Percentiles rank a stretch among this genome's conserved stretches.
Evolutionary conservation across 92 coral and sea anemone genomes (phyloP).

Genomic region (Scolanthus callimorphus): DNA sequence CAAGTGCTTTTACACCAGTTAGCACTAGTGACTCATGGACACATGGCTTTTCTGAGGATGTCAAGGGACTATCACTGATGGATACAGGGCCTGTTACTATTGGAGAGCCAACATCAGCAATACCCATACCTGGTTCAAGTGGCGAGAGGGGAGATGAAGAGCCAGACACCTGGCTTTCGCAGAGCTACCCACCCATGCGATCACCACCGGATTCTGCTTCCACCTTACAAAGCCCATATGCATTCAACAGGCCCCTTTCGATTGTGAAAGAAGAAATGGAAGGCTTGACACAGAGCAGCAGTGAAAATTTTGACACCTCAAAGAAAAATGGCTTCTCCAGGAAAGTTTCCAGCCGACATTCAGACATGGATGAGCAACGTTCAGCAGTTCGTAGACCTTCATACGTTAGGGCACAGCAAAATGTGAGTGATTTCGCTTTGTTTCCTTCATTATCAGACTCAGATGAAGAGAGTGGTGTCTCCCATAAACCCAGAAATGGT

Average conservation of each 20-base stretch:
- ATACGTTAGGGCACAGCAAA: conserved; percentile 85
- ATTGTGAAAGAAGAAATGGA: conserved; percentile 68
- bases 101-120: conserved; percentile 19
- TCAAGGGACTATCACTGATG: background rate
- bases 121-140: conserved; percentile 4
- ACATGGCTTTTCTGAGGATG: background rate
- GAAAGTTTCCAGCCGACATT: conserved; percentile 4
- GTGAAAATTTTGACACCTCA: conserved; percentile 16
- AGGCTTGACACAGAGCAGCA: conserved; percentile 16
- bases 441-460: conserved; percentile 26
- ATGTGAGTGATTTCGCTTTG: conserved; percentile 42
- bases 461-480: conserved; percentile 3
- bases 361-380: conserved; percentile 15
- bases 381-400: conserved; percentile 85
- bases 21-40: conserved; percentile 2
- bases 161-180: conserved; percentile 17
- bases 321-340: conserved; percentile 5
- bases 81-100: conserved; percentile 6
- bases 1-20: conserved; percentile 32
- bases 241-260: conserved; percentile 56
- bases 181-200: conserved; percentile 18
- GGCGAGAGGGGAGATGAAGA: conserved; percentile 9
- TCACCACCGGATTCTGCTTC: conserved; percentile 9
- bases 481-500: background rate
- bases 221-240: conserved; percentile 1